phyloP scores from a whole-genome alignment of 2,113 vertebrate genomes.

The Ictalurus punctatus region DNA sequence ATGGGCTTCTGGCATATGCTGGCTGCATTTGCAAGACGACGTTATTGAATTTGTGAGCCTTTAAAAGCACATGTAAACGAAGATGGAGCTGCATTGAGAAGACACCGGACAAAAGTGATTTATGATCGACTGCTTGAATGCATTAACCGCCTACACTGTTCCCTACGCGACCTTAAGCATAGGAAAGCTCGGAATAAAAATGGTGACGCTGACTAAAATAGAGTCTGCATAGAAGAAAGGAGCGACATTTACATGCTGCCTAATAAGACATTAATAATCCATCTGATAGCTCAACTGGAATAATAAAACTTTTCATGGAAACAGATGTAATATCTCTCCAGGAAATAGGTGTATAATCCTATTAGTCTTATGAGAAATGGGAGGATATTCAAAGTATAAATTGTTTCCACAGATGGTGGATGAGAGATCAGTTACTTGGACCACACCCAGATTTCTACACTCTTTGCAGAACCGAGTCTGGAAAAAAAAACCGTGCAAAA shows the following conservation, averaged over 20 bases:
- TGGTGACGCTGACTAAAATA: neutral
- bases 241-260: neutral
- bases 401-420: neutral
- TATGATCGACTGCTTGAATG: constrained; percentile 36
- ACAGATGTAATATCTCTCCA: neutral
- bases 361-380: neutral
- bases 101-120: constrained; percentile 43
- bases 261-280: constrained; percentile 10
- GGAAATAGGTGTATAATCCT: neutral
- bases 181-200: neutral
- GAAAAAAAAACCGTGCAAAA: neutral
- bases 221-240: neutral
- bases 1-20: neutral
- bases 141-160: constrained; percentile 25
- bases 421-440: no score
- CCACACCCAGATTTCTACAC: neutral
- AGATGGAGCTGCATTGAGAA: constrained; percentile 15
- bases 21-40: constrained; percentile 8
- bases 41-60: constrained; percentile 50
- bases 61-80: constrained; percentile 51
- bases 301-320: neutral
- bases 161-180: neutral
- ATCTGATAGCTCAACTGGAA: neutral
- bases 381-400: neutral
- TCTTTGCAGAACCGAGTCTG: neutral